Percentiles rank a stretch among this genome's conserved stretches.
phyloP scores from a whole-genome alignment of 2,888 invertebrate species.

The Parnassius mnemosyne region DNA sequence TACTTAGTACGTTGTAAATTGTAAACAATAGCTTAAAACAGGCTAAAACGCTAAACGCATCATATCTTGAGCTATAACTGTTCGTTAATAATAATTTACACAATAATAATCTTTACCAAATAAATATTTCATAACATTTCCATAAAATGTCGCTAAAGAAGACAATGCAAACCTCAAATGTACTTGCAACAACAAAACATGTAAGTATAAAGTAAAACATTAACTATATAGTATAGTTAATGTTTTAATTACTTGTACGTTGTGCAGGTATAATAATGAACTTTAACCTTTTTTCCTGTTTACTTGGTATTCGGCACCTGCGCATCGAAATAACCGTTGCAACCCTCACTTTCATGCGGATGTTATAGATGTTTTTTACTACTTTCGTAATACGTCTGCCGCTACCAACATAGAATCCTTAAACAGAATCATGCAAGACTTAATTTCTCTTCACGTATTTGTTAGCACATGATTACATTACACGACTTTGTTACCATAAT shows the following conservation, averaged over 20 bases:
- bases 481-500: no score
- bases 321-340: conserved; percentile 9
- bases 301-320: conserved; percentile 26
- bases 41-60: no score
- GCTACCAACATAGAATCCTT: conserved; percentile 27
- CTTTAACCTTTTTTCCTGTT: conserved; percentile 26
- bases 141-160: no score
- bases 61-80: no score
- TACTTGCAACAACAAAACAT: neutral
- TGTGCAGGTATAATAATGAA: conserved; percentile 14
- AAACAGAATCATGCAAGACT: conserved; percentile 12
- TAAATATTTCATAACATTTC: no score
- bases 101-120: no score
- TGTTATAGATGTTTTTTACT: conserved; percentile 16
- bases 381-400: conserved; percentile 15
- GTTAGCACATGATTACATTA: no score
- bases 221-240: neutral
- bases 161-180: neutral
- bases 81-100: no score
- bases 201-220: neutral
- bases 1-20: no score
- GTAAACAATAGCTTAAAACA: no score
- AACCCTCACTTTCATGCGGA: conserved; percentile 26
- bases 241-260: conserved; percentile 9
- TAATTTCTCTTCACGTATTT: no score